Base-by-base conservation (phyloP, 2,797 vertebrate genomes). In the Lithobates sylvaticus region DNA sequence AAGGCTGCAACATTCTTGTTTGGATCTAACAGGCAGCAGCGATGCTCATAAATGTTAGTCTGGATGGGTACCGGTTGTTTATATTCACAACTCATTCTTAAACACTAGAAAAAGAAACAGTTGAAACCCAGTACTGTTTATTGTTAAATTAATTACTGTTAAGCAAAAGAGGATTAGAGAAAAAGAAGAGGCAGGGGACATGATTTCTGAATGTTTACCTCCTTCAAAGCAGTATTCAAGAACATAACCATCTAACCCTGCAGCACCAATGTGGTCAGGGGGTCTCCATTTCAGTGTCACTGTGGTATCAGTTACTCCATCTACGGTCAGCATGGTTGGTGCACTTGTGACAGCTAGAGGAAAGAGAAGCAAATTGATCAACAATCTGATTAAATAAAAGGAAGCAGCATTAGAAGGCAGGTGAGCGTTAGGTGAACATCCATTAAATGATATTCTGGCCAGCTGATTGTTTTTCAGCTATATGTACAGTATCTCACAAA, bases 201-300 rank as follows among this genome's bases (percentile, higher is more conserved):
- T 23, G 29, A 58, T 39, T 36, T 8, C 15, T 61, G 21, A 39
- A 47, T 73, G 94, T 98, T 97, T 93, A 99, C 98, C 95, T 97
- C 97, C 98, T 97, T 99, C 98, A 67, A 98, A 85, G 93, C 97
- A 98, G 91, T 99, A 99, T 90, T 99, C 98, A 91, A 99, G 91
- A 87, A 96, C 90, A 89, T 99, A 99, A 89, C 98, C 98, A 0
- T 99, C 98, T 90, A 99, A 92, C 80, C 98, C 98, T 16, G 98
- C 98, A 0, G 98, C 98, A 44, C 98, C 98, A 0, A 99, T 99
- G 87, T 97, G 97, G 89, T 99, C 98, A 13, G 98, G 98, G 3
- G 98, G 98, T 70, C 98, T 95, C 98, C 98, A 99, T 89, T 97
- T 99, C 91, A 99, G 94, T 0, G 98, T 99, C 85, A 99, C 97